phyloP scores from a whole-genome alignment of 2,113 vertebrate species.

The Gymnobelideus leadbeateri region DNA sequence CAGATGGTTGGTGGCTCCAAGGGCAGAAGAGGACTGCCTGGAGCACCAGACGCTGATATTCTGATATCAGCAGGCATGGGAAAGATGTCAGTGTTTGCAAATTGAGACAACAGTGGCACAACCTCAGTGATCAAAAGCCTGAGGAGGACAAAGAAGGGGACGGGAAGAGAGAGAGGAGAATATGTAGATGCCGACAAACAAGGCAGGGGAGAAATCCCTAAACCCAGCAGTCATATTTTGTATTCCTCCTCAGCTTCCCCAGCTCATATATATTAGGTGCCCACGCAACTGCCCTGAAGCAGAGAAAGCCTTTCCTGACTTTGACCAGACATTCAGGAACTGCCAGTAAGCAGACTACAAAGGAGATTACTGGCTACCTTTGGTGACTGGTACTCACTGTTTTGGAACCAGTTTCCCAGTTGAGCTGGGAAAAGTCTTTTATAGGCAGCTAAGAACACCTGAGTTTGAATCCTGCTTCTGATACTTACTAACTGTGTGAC shows the following conservation, averaged over 20 bases:
- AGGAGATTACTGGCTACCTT: background rate
- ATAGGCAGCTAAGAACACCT: background rate
- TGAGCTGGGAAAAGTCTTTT: background rate
- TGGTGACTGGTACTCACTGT: background rate
- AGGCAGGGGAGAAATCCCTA: background rate
- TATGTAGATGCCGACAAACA: background rate
- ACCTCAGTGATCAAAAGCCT: background rate
- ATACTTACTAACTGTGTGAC: background rate
- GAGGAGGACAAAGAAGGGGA: background rate
- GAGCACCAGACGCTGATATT: background rate
- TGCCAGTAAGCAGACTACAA: background rate
- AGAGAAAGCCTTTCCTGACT: background rate
- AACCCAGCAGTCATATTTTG: background rate
- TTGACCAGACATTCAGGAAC: background rate
- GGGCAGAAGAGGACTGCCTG: background rate
- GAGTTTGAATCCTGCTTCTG: background rate
- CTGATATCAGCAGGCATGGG: conserved; percentile 4
- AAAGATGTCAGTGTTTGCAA: conserved; percentile 1
- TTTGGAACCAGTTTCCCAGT: background rate
- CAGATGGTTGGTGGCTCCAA: background rate
- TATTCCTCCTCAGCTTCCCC: background rate
- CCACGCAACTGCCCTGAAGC: background rate
- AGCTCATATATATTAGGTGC: background rate
- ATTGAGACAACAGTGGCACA: background rate
- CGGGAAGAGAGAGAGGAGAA: background rate